Base-by-base conservation (phyloP, 2,113 vertebrate genomes). In the Callaeas wilsoni region DNA sequence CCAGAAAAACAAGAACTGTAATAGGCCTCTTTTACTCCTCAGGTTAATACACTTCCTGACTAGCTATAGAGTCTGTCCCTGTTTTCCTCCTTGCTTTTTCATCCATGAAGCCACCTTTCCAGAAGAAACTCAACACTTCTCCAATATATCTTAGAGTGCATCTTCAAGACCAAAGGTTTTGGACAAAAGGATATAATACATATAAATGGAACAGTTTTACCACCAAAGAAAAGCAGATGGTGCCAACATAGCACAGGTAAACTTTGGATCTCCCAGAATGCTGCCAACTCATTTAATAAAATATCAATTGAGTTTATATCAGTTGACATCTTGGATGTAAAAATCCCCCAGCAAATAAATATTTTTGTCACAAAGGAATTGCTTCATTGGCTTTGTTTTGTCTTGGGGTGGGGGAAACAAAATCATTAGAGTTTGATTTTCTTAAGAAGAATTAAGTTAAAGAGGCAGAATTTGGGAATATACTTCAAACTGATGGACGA, bases 161-260 rank as follows among this genome's bases (percentile, higher is more conserved):
- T 55, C 56, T 84, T 87, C 21, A 74, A 80, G 59, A 41, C 17
- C 12, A 70, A 89, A 81, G 1, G 3, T 57, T 92, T 74, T 62
- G 20, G 30, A 22, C 11, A 46, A 60, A 78, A 57, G 47, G 2
- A 68, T 42, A 55, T 11, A 2, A 52, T 68, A 17, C 0, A 0
- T n/a, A 73, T 44, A 88, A 76, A 83, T 29, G 44, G 7, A 81
- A 63, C 5, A 26, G 9, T n/a, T 73, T 79, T 35, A 27, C 13
- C 5, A 15, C 5, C 3, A 25, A 64, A 37, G 23, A 73, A 63
- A 33, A 64, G 13, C 5, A 9, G 11, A 13, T 35, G 11, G 10
- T 79, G 33, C 13, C 50, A 90, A 39, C 4, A 47, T 16, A 67
- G 7, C 20, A 79, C 30, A 67, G 14, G 7, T 84, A 84, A 90